Base-by-base conservation (phyloP, 2,113 vertebrate genomes). In the Globicephala melas region DNA sequence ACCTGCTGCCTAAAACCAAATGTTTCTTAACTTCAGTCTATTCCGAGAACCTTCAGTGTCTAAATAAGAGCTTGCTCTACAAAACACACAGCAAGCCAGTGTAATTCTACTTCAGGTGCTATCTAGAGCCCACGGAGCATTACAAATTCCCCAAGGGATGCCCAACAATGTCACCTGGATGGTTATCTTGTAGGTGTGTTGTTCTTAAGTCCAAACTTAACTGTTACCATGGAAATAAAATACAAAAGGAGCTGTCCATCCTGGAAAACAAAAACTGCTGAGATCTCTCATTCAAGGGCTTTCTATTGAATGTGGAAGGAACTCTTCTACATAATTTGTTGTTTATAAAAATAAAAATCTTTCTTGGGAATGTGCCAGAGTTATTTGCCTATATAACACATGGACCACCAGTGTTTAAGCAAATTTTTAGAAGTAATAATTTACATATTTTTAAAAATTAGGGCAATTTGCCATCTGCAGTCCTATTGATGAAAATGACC, bases 391-490 rank as follows among this genome's bases (percentile, higher is more conserved):
- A 67, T 15, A 55, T n/a, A 94, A 93, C 9, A 73, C n/a, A 74
- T 23, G 25, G 53, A 31, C 65, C 20, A 73, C 85, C 65, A 74
- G 36, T 8, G 21, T 62, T 53, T 50, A 87, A 79, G 47, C 44
- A 95, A 70, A 83, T 55, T 88, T 92, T 82, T 55, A 73, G 81
- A 92, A 86, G 3, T 58, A 92, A 87, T 67, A 38, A 76, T 93
- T 44, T 63, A 81, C 23, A 38, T 53, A 31, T 38, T 50, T 87
- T n/a, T 83, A 38, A 3, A 21, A 77, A 55, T 76, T 89, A 77
- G 41, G 21, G 53, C 94, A 97, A 98, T 97, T 98, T 98, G 91
- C 62, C 97, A 97, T 96, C 96, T 73, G 26, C 68, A 98, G 97
- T 96, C 86, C 93, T 97, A 83, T 82, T 98, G 90, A 90, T 62